Evolutionary conservation across 2,113 vertebrate genomes (phyloP), one percentile per base, ranked within the genome.

Genomic region (Hippoglossus stenolepis): DNA sequence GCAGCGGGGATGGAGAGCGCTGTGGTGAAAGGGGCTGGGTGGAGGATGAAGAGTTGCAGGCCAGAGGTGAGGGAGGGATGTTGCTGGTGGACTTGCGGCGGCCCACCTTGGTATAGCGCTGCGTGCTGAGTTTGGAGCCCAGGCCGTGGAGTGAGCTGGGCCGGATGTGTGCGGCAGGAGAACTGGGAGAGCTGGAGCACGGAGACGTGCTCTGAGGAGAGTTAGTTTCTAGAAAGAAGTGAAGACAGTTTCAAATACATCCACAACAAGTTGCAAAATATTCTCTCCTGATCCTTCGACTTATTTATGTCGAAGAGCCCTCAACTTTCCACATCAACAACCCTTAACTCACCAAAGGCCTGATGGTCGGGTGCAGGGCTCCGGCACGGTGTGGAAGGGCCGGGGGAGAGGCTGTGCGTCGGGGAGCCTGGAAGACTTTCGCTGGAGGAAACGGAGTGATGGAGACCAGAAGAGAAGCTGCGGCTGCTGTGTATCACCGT

Each of bases 81-180:
- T 96, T 99, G 94, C 98, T 98, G 80, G 97, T 98, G 15, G 98
- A 99, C 89, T 99, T 99, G 65, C 98, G 95, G 2, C 98, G 96
- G 14, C 96, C 96, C 4, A 95, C 93, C 89, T 97, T 98, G 63
- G 87, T 90, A 89, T 94, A 96, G 65, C 96, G 96, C 0, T 96
- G 97, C 0, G 95, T 94, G 59, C 90, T 94, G 8, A 98, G 94
- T 85, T 99, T 99, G 73, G 97, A 95, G 0, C 95, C 96, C 73
- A 99, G 91, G 72, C 98, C 97, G 0, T 99, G 97, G 56, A 99
- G 93, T 0, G 97, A 97, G 91, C 96, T 99, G 78, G 98, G 98
- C 5, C 98, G 95, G 75, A 97, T 95, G 86, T 98, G 97, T 8
- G 96, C 93, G 0, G 96, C 97, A 0, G 97, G 97, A 0, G 97